Conservation (phyloP, 64 coral and sea anemone species). For the Actinia equina region DNA sequence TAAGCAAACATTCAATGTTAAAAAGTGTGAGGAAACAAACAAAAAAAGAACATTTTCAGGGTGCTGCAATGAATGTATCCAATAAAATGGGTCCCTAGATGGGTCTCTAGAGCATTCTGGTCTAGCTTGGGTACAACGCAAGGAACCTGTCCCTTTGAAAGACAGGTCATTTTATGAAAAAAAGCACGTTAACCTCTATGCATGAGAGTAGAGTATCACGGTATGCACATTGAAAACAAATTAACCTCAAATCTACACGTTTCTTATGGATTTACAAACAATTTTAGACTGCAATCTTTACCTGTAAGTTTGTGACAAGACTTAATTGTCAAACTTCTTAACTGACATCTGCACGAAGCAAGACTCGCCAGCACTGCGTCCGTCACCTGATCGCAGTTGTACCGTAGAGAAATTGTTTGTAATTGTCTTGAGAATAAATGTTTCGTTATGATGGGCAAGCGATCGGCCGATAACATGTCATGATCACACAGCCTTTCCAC, state of each 20-base stretch:
- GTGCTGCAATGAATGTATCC: too few relatives aligned
- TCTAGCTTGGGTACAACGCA: too few relatives aligned
- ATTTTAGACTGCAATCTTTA: not conserved
- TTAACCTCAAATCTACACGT: not conserved
- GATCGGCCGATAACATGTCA: conserved; percentile 54
- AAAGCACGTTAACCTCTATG: too few relatives aligned
- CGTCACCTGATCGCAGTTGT: conserved; percentile 50
- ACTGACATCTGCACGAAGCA: conserved; percentile 44
- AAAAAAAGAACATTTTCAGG: too few relatives aligned
- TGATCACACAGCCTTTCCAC: conserved; percentile 80
- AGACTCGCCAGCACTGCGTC: conserved; percentile 58
- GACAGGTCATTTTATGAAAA: too few relatives aligned
- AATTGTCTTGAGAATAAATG: conserved; percentile 60
- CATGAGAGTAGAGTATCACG: too few relatives aligned
- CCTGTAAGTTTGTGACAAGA: conserved; percentile 61
- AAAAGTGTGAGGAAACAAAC: too few relatives aligned
- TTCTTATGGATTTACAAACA: not conserved
- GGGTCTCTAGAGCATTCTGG: too few relatives aligned
- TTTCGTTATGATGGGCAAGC: conserved; percentile 45
- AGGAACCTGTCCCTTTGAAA: too few relatives aligned
- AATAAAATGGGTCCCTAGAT: too few relatives aligned
- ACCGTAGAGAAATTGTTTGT: conserved; percentile 51
- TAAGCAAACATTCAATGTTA: not conserved
- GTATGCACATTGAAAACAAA: too few relatives aligned
- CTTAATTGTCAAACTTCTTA: conserved; percentile 47